Evolutionary conservation across 2,797 vertebrate species (phyloP).

Genomic region (Calcarius lapponicus): DNA sequence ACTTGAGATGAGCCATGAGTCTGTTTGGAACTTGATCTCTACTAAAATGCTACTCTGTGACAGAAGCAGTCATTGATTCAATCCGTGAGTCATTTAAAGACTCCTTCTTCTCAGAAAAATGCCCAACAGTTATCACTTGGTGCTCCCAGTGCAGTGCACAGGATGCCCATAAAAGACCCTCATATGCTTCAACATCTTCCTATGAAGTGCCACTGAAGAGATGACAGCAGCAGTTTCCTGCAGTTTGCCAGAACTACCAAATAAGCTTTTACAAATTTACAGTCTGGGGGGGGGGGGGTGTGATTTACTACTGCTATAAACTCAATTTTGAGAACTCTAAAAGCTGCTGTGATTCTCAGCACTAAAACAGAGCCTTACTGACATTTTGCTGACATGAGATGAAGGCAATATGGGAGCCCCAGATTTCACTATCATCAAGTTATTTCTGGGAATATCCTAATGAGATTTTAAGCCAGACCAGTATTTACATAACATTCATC

Average conservation of each 20-base stretch:
- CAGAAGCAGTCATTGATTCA: constrained; percentile 29
- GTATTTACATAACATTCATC: constrained; percentile 40
- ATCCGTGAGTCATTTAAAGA: neutral
- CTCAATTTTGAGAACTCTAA: neutral
- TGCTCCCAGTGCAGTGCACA: neutral
- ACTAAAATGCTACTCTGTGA: neutral
- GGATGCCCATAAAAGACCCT: neutral
- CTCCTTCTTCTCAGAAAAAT: neutral
- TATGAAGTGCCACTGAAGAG: constrained; percentile 12
- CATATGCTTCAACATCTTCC: neutral
- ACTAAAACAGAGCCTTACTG: neutral
- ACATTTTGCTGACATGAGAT: neutral
- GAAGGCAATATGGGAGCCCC: neutral
- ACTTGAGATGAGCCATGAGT: neutral
- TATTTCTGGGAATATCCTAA: constrained; percentile 48
- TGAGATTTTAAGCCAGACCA: neutral
- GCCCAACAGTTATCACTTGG: neutral
- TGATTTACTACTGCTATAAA: constrained; percentile 6
- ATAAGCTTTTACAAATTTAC: neutral
- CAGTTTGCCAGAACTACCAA: neutral
- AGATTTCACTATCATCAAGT: constrained; percentile 14
- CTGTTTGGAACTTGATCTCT: neutral
- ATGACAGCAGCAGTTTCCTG: constrained; percentile 32
- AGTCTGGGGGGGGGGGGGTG: neutral
- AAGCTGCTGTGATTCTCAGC: neutral